Percentiles rank a stretch among this genome's conserved stretches.
phyloP scores from a whole-genome alignment of 2,113 vertebrate species.

The Arothron firmamentum region DNA sequence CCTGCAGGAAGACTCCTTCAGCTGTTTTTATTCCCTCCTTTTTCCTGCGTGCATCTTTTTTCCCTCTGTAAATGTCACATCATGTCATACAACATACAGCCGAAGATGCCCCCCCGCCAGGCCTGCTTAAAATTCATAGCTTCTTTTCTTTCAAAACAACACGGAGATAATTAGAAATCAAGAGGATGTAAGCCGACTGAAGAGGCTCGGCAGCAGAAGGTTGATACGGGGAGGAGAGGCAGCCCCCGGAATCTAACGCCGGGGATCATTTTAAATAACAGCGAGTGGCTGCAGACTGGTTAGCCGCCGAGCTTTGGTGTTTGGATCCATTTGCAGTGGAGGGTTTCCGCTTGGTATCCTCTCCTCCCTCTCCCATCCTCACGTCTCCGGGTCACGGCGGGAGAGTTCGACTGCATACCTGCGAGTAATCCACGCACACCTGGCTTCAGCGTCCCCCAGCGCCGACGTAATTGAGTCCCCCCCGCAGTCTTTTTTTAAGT shows the following conservation, averaged over 20 bases:
- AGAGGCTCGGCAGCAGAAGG: conserved; percentile 4
- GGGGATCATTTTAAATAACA: conserved; percentile 11
- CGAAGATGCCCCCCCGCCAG: conserved; percentile 12
- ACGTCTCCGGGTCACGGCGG: not conserved
- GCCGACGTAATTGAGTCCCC: conserved; percentile 24
- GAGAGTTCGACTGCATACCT: not conserved
- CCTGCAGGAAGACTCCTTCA: conserved; percentile 10
- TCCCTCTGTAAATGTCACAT: conserved; percentile 5
- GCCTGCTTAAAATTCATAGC: conserved; percentile 28
- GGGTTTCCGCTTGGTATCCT: not conserved
- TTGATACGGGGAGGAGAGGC: conserved; percentile 1
- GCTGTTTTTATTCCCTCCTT: not conserved
- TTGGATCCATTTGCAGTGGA: not conserved
- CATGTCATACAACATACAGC: not conserved
- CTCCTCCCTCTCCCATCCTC: not conserved
- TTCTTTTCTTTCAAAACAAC: conserved; percentile 17
- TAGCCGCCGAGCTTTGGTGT: not conserved
- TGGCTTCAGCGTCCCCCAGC: not conserved
- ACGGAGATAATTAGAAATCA: conserved; percentile 21
- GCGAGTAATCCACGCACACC: not conserved
- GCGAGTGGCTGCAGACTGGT: conserved; percentile 1
- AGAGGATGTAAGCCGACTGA: conserved; percentile 14
- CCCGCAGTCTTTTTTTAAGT: conserved; percentile 21
- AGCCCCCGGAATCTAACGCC: conserved; percentile 7
- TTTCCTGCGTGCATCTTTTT: conserved; percentile 13